Percentiles rank a stretch among this genome's conserved stretches.
Evolutionary conservation across 2,888 invertebrate genomes (phyloP).

Genomic region (Leucophenga maculata): DNA sequence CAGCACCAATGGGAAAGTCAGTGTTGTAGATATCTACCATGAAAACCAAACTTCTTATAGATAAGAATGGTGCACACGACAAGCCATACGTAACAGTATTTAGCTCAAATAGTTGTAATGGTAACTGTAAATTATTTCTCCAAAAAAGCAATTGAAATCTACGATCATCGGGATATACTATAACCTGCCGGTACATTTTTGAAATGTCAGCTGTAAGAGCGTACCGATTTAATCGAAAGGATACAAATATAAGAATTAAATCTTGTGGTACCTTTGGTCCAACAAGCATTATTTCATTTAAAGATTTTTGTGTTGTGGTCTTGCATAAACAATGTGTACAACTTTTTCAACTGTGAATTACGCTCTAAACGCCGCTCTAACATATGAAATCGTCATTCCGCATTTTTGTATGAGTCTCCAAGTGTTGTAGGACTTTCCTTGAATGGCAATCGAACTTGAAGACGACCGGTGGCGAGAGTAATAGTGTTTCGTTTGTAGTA

Average conservation of each 20-base stretch:
- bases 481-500: too few relatives aligned
- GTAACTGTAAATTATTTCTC: conserved; percentile 18
- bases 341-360: too few relatives aligned
- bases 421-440: too few relatives aligned
- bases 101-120: conserved; percentile 24
- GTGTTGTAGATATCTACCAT: conserved; percentile 17
- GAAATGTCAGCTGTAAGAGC: neutral
- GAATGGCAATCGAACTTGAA: too few relatives aligned
- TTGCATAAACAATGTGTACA: too few relatives aligned
- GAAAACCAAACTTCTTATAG: conserved; percentile 14
- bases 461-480: too few relatives aligned
- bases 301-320: too few relatives aligned
- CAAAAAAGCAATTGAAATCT: conserved; percentile 25
- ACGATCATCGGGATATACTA: conserved; percentile 7
- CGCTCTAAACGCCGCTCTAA: too few relatives aligned
- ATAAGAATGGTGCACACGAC: conserved; percentile 27
- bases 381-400: too few relatives aligned
- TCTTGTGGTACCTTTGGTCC: too few relatives aligned
- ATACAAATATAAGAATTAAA: neutral
- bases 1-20: conserved; percentile 1
- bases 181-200: conserved; percentile 29
- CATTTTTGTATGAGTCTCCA: too few relatives aligned
- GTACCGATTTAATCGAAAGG: neutral
- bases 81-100: conserved; percentile 35
- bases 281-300: too few relatives aligned